These are phyloP conservation scores for Drosophila mettleri DNA, from an alignment of 2,888 invertebrate species.

Conservation along the genomic window DNA sequence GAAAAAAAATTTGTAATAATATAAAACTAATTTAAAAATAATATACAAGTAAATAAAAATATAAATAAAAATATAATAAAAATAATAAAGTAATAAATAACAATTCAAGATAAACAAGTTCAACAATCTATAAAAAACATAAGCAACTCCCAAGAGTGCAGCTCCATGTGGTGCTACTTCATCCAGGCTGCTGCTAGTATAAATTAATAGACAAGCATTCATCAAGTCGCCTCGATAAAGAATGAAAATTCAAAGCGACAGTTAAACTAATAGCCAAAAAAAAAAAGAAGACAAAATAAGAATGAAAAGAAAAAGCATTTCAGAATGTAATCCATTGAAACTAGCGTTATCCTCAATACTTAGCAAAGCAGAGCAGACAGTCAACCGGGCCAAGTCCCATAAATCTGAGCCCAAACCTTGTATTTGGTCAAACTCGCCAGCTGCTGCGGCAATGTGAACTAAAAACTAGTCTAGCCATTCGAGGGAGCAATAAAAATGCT, in stretches of 20 bases:
- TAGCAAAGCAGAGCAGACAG: conserved; percentile 7
- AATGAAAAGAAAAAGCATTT: not conserved
- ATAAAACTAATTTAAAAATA: no score
- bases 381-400: conserved; percentile 54
- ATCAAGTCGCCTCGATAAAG: conserved; percentile 24
- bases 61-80: not conserved
- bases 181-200: not conserved
- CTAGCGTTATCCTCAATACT: conserved; percentile 30
- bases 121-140: not conserved
- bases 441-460: conserved; percentile 51
- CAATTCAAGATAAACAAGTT: not conserved
- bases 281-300: no score
- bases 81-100: not conserved
- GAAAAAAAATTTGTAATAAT: no score
- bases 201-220: conserved; percentile 18
- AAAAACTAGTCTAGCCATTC: conserved; percentile 75
- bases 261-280: conserved; percentile 26
- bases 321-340: conserved; percentile 19
- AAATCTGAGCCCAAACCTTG: conserved; percentile 64
- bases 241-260: conserved; percentile 17
- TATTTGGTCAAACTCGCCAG: conserved; percentile 67
- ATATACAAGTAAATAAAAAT: not conserved
- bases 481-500: conserved; percentile 63
- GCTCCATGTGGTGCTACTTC: no score
- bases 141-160: not conserved